Evolutionary conservation across 2,888 invertebrate species (phyloP).

Genomic region (Drosophila fulvimacula): DNA sequence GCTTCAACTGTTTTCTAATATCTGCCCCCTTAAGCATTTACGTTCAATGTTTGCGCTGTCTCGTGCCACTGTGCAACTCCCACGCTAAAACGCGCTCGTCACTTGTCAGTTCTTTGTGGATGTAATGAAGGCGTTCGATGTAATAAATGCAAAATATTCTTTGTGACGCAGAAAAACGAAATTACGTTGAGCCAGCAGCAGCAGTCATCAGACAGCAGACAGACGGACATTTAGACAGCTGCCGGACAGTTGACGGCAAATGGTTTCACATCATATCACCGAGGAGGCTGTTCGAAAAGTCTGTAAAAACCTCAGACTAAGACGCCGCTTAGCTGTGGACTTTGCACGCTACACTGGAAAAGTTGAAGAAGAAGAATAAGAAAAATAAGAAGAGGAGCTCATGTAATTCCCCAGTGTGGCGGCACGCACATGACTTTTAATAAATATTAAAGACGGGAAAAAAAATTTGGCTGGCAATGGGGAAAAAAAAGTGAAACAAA

Average conservation of each 20-base stretch:
- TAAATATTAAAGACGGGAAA: slow-evolving; percentile 73
- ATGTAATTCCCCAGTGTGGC: slow-evolving; percentile 62
- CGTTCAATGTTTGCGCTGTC: background rate
- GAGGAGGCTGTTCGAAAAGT: slow-evolving; percentile 3
- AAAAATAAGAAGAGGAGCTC: background rate
- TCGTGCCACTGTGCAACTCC: slow-evolving; percentile 60
- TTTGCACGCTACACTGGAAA: slow-evolving; percentile 38
- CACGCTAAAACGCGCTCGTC: slow-evolving; percentile 57
- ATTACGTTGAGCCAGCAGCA: slow-evolving; percentile 49
- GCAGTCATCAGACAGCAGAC: slow-evolving; percentile 45
- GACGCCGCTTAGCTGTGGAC: slow-evolving; percentile 43
- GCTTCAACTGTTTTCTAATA: no score
- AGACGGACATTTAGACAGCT: slow-evolving; percentile 41
- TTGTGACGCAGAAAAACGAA: slow-evolving; percentile 71
- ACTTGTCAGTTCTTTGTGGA: slow-evolving; percentile 70
- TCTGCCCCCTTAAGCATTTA: background rate
- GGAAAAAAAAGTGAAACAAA: slow-evolving; percentile 32
- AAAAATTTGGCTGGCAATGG: slow-evolving; percentile 26
- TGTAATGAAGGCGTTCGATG: slow-evolving; percentile 80
- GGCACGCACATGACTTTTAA: slow-evolving; percentile 75
- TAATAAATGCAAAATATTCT: slow-evolving; percentile 77
- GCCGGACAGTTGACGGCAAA: slow-evolving; percentile 20
- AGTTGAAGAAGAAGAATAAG: background rate
- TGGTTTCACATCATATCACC: slow-evolving; percentile 16
- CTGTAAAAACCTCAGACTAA: slow-evolving; percentile 41